Evolutionary conservation across 2,888 invertebrate species (phyloP).

Genomic region (Watsonalla binaria): DNA sequence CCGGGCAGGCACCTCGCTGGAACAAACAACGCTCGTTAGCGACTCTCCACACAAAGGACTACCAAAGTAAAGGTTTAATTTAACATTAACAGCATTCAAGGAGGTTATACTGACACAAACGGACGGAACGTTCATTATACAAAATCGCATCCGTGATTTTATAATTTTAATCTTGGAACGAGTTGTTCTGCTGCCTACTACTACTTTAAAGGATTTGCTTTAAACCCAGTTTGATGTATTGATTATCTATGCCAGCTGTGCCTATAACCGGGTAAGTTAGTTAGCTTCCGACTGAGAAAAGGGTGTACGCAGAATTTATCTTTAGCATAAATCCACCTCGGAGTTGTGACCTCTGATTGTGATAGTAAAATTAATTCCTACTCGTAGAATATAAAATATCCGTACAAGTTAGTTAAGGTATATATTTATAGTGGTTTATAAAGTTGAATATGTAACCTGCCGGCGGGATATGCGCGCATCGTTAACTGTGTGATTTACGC

Average conservation of each 20-base stretch:
- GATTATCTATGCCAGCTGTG: too few species aligned
- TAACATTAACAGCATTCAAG: conserved; percentile 18
- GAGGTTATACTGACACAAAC: conserved; percentile 40
- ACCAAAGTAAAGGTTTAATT: conserved; percentile 39
- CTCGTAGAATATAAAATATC: conserved; percentile 24
- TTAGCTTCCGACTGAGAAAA: conserved; percentile 36
- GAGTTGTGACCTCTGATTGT: too few species aligned
- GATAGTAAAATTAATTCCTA: conserved; percentile 3
- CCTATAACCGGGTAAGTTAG: conserved; percentile 36
- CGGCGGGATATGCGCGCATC: conserved; percentile 59
- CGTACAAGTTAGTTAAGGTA: conserved; percentile 11
- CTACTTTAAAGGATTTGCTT: too few species aligned
- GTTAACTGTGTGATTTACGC: conserved; percentile 66
- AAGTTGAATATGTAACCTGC: conserved; percentile 44
- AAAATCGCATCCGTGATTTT: too few species aligned
- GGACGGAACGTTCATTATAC: conserved; percentile 27
- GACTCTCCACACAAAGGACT: conserved; percentile 43
- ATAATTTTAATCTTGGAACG: too few species aligned
- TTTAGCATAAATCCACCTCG: too few species aligned
- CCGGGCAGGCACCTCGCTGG: conserved; percentile 95
- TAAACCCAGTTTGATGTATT: too few species aligned
- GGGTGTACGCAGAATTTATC: too few species aligned
- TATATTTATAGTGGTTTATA: conserved; percentile 25
- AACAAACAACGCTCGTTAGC: conserved; percentile 77
- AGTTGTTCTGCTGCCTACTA: too few species aligned